These are phyloP conservation scores for Volucella bombylans DNA, from an alignment of 2,888 invertebrate genomes.

Conservation along the genomic window DNA sequence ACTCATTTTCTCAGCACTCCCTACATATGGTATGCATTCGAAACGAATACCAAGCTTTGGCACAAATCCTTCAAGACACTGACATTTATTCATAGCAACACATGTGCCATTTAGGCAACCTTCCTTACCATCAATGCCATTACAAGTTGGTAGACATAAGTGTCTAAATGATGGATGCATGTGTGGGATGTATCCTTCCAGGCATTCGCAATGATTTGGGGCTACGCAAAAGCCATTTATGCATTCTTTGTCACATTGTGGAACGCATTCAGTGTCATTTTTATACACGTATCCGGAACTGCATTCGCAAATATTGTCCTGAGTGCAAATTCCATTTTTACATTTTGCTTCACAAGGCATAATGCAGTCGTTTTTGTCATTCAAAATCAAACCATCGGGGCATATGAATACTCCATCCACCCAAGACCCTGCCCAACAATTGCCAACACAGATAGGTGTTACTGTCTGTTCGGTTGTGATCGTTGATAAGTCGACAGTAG, in stretches of 20 bases:
- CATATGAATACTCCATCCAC: slow-evolving; percentile 42
- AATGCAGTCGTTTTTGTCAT: slow-evolving; percentile 48
- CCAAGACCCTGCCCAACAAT: slow-evolving; percentile 48
- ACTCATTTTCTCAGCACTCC: not conserved
- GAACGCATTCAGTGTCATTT: slow-evolving; percentile 78
- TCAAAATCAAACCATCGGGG: slow-evolving; percentile 40
- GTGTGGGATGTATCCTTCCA: slow-evolving; percentile 79
- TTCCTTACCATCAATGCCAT: slow-evolving; percentile 9
- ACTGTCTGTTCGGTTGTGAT: not conserved
- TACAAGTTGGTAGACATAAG: slow-evolving; percentile 42
- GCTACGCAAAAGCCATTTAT: slow-evolving; percentile 79
- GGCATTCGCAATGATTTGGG: slow-evolving; percentile 83
- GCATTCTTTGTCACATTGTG: slow-evolving; percentile 78
- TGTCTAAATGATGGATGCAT: slow-evolving; percentile 1
- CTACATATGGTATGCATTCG: slow-evolving; percentile 29
- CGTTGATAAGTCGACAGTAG: not conserved
- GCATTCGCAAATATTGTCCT: slow-evolving; percentile 80
- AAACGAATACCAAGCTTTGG: slow-evolving; percentile 34
- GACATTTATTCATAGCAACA: slow-evolving; percentile 54
- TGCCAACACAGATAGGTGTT: slow-evolving; percentile 10
- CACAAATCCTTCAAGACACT: slow-evolving; percentile 36
- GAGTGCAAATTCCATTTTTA: slow-evolving; percentile 82
- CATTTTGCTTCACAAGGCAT: slow-evolving; percentile 74
- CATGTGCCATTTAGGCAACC: slow-evolving; percentile 64
- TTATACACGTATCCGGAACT: slow-evolving; percentile 77